A percentile compares a stretch with the other conserved stretches of the same genome.
Evolutionary conservation across 2,888 invertebrate genomes (phyloP).

Genomic region (Cloeon dipterum): DNA sequence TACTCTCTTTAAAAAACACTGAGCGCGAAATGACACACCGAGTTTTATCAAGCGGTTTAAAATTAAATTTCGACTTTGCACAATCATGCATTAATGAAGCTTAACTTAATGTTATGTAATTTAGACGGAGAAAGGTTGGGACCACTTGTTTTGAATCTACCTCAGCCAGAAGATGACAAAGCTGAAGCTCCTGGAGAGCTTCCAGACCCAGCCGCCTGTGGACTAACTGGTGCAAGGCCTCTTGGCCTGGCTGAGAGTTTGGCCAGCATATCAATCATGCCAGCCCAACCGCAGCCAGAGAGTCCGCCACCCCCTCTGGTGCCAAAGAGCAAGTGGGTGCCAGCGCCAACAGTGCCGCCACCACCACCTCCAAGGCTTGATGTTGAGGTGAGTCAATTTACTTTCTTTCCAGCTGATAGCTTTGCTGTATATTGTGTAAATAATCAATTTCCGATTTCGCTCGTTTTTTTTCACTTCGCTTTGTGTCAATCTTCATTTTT

Average conservation of each 20-base stretch:
- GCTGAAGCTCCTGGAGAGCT: constrained; percentile 47
- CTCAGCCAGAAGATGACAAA: constrained; percentile 25
- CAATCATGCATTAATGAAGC: background rate
- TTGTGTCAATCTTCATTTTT: no score
- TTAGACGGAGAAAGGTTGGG: background rate
- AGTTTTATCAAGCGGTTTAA: no score
- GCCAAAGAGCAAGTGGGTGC: constrained; percentile 3
- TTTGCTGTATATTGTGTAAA: no score
- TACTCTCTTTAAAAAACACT: no score
- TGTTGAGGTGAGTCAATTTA: constrained; percentile 25
- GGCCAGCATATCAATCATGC: constrained; percentile 9
- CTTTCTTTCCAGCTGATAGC: background rate
- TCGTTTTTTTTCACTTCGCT: no score
- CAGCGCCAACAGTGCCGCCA: constrained; percentile 25
- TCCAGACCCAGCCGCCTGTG: constrained; percentile 48
- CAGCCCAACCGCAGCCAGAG: constrained; percentile 10
- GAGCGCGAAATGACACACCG: no score
- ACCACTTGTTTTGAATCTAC: constrained; percentile 27
- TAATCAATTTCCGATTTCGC: no score
- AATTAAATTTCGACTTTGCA: background rate
- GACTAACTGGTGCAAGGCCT: constrained; percentile 57
- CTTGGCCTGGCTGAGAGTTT: constrained; percentile 35
- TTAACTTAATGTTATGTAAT: background rate
- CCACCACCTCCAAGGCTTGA: constrained; percentile 28
- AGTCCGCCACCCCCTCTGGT: constrained; percentile 24